These are phyloP conservation scores for Sebastes taczanowskii DNA, from an alignment of 2,797 vertebrate species.

Conservation along the genomic window DNA sequence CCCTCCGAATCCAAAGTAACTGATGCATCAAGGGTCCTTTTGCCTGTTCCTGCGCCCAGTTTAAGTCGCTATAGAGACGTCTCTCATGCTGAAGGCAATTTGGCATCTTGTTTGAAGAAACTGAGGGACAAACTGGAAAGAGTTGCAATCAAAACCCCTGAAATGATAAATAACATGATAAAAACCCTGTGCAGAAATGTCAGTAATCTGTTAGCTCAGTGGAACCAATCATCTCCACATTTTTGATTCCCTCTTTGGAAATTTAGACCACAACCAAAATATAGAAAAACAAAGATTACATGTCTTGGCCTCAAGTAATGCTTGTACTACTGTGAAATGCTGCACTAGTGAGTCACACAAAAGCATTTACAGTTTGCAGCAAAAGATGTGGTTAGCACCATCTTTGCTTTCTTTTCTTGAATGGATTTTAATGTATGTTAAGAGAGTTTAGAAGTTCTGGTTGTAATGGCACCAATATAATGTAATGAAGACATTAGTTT, in stretches of 20 bases:
- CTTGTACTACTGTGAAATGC: constrained; percentile 11
- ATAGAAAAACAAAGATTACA: constrained; percentile 22
- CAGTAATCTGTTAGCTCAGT: not conserved
- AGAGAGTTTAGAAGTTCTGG: too few species aligned
- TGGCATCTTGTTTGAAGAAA: constrained; percentile 22
- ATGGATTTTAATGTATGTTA: not conserved
- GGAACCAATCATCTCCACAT: not conserved
- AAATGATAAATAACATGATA: not conserved
- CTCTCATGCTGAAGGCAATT: constrained; percentile 6
- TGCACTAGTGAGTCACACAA: constrained; percentile 14
- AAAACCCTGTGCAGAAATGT: not conserved
- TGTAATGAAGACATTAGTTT: not conserved
- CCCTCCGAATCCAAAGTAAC: not conserved
- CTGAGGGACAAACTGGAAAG: not conserved
- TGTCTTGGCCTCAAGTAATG: constrained; percentile 18
- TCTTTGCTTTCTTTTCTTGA: not conserved
- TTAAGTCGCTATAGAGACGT: constrained; percentile 18
- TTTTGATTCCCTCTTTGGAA: not conserved
- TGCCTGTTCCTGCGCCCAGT: constrained; percentile 7
- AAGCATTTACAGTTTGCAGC: constrained; percentile 11
- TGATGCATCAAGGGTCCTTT: not conserved
- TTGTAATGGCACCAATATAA: not conserved
- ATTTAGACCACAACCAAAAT: constrained; percentile 11
- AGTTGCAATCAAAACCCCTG: not conserved
- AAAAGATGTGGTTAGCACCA: not conserved